Evolutionary conservation across 2,797 vertebrate genomes (phyloP), one percentile per base, ranked within the genome.

Genomic region (Bryconaethiops microstoma): DNA sequence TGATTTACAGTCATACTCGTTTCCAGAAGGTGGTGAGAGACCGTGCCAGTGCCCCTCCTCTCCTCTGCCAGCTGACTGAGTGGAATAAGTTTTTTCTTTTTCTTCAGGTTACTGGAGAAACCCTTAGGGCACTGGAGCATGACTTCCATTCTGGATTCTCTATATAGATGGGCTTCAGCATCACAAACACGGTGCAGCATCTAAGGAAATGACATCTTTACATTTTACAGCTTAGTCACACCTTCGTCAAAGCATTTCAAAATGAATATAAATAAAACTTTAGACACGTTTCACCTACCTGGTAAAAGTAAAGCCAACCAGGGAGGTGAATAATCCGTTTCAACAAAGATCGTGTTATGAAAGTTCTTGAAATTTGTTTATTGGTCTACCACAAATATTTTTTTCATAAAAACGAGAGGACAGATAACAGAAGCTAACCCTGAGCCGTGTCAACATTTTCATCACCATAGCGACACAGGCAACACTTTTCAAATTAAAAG

Each of bases 21-120:
- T 82, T 98, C 95, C 21, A 97, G 89, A 17, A 97, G 93, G 85
- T 96, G 94, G 90, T 95, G 88, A 17, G 96, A 95, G 7, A 94
- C 87, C 63, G 76, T 87, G 52, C 1, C 57, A 82, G 86, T 87
- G 84, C 82, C 91, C 65, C 88, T 78, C 62, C 91, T 91, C 59
- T 95, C 92, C 68, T 96, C 95, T 84, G 96, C 92, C 0, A 97
- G 90, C 83, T 91, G 95, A 73, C 69, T 91, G 85, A 97, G 87
- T 78, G 95, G 94, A 73, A 94, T 74, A 16, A 91, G 83, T n/a
- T n/a, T n/a, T 0, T 88, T 86, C 25, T 89, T 80, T 25, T 88
- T 93, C 84, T 83, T 90, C 19, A 81, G 85, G 14, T 89, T 86
- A 8, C 77, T 83, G 0, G 71, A 82, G 35, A 87, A 85, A 1